Evolutionary conservation across 2,113 vertebrate species (phyloP).

Genomic region (Rynchops niger): DNA sequence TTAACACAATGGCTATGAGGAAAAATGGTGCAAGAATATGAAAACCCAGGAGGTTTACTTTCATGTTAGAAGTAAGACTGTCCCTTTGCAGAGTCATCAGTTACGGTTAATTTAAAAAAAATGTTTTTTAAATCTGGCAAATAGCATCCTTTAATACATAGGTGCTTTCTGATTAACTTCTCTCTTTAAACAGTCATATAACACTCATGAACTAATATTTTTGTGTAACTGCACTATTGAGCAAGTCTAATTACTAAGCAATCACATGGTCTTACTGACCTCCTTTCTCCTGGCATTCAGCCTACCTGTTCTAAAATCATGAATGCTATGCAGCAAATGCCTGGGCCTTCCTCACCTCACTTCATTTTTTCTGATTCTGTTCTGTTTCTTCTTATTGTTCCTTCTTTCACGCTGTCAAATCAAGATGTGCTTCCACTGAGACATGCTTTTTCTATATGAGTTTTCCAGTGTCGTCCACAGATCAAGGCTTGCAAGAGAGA

Average conservation of each 20-base stretch:
- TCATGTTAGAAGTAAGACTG: not conserved
- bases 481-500: not conserved
- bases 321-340: not conserved
- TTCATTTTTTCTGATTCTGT: not conserved
- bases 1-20: not conserved
- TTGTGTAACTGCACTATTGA: slow-evolving; percentile 51
- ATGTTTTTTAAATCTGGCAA: not conserved
- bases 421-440: not conserved
- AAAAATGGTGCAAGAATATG: not conserved
- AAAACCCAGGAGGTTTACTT: not conserved
- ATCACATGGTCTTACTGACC: slow-evolving; percentile 63
- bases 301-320: slow-evolving; percentile 24
- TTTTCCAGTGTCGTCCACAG: not conserved
- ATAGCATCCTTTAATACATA: not conserved
- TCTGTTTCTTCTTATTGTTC: not conserved
- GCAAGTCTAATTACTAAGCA: slow-evolving; percentile 49
- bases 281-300: slow-evolving; percentile 64
- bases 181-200: slow-evolving; percentile 31
- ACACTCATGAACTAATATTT: slow-evolving; percentile 38
- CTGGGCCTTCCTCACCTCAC: not conserved
- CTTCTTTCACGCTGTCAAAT: not conserved
- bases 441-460: not conserved
- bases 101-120: not conserved
- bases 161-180: not conserved
- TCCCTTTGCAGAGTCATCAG: not conserved